Percentiles rank a stretch among this genome's conserved stretches.
phyloP scores from a whole-genome alignment of 1,140 invertebrate species.

The Ruditapes philippinarum region DNA sequence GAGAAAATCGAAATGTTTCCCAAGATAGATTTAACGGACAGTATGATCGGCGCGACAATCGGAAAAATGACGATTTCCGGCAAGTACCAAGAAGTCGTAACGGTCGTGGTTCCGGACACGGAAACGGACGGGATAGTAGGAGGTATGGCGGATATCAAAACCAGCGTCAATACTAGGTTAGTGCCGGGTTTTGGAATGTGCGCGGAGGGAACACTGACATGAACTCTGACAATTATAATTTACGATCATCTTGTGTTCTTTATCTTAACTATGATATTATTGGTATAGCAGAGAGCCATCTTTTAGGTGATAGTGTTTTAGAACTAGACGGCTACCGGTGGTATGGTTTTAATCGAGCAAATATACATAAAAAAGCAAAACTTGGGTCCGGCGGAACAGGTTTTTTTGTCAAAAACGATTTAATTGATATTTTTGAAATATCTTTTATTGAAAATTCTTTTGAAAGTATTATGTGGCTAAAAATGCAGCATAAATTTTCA shows the following conservation, averaged over 20 bases:
- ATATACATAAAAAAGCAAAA: background rate
- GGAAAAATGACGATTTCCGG: background rate
- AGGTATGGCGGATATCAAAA: too few species aligned
- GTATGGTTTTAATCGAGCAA: background rate
- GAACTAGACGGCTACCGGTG: background rate
- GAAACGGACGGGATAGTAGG: background rate
- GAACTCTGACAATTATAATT: background rate
- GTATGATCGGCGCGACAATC: background rate
- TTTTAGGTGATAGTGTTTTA: background rate
- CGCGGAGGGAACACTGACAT: background rate
- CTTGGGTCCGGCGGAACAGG: background rate
- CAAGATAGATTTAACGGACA: background rate
- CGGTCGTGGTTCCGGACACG: background rate
- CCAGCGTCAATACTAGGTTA: too few species aligned
- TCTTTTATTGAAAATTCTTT: background rate
- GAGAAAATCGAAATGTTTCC: background rate
- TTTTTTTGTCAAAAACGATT: background rate
- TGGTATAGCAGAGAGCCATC: background rate
- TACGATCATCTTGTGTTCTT: background rate
- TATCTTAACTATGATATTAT: background rate
- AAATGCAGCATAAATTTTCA: background rate
- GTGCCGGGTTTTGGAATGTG: background rate
- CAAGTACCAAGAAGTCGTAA: background rate
- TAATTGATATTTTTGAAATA: background rate
- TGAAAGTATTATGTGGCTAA: background rate